Conservation (phyloP, 2,888 invertebrate genomes). For the Coelopa pilipes region DNA sequence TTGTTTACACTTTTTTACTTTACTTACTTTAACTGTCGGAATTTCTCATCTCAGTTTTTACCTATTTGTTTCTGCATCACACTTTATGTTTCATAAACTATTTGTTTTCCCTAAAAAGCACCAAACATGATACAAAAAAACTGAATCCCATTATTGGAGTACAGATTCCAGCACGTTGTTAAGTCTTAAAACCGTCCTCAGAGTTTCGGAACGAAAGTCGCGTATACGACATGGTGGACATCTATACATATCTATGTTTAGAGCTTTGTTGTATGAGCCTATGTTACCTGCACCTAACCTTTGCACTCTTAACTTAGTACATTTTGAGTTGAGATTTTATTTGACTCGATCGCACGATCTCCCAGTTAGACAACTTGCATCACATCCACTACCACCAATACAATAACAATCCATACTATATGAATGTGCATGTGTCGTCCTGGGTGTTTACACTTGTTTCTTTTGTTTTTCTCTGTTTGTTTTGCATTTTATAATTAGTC, state of each 20-base stretch:
- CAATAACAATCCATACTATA: neutral
- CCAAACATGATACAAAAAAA: no score
- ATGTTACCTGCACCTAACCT: no score
- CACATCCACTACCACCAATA: neutral
- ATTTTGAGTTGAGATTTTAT: no score
- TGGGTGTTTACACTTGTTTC: constrained; percentile 38
- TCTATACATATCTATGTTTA: neutral
- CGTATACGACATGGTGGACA: no score
- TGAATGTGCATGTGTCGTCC: constrained; percentile 38
- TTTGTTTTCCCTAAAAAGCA: no score
- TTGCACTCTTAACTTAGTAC: no score
- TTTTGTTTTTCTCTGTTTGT: constrained; percentile 45
- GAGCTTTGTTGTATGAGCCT: neutral
- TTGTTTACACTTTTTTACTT: neutral
- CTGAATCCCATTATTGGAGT: no score
- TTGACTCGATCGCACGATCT: no score
- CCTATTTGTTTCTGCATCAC: constrained; percentile 29
- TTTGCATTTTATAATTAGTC: constrained; percentile 52
- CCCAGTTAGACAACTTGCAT: no score
- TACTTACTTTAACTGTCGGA: neutral
- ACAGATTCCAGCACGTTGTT: no score
- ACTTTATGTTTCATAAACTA: neutral
- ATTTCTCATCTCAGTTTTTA: constrained; percentile 29
- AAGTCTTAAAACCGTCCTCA: no score
- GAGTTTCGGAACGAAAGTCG: no score